Evolutionary conservation across 2,888 invertebrate genomes (phyloP), one percentile per base, ranked within the genome.

Genomic region (Odontomyia ornata): DNA sequence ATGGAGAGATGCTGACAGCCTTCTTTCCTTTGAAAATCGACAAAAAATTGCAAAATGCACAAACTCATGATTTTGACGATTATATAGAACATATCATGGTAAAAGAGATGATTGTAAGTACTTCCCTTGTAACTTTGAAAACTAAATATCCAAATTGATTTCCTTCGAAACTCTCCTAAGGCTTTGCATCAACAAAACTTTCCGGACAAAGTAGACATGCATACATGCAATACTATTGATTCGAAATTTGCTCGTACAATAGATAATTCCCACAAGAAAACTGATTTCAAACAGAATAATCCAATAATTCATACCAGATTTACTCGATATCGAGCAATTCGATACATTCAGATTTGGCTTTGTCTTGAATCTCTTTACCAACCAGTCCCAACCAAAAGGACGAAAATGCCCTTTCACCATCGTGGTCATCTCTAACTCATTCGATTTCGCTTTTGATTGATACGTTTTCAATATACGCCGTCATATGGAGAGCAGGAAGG

Each of bases 221-320:
- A 36, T 36, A 36, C 3, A 36, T n/a, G n/a, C n/a, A n/a, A n/a
- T n/a, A n/a, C n/a, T n/a, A n/a, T n/a, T n/a, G n/a, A n/a, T n/a
- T n/a, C n/a, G 43, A 43, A 43, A 18, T 18, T 56, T 56, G n/a
- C 25, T 18, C 25, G 7, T 23, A 60, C 60, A 60, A 60, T 18
- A 60, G 60, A 60, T 65, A 65, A 65, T 69, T 25, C 69, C 69
- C 69, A 65, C 43, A 73, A 36, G 73, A 57, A 73, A 73, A 57
- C 57, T 73, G 57, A 73, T 73, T 73, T 73, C 73, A 73, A 73
- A 73, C 73, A 73, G 73, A 73, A 73, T 57, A 73, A 73, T 73
- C 57, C 23, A 57, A 73, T 73, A 73, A 73, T 3, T 18, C 73
- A 60, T 73, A 57, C 73, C 36, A 73, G 30, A 57, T 60, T 73